These are phyloP conservation scores for Anolis sagrei DNA, from an alignment of 2,113 vertebrate species.

Conservation along the genomic window DNA sequence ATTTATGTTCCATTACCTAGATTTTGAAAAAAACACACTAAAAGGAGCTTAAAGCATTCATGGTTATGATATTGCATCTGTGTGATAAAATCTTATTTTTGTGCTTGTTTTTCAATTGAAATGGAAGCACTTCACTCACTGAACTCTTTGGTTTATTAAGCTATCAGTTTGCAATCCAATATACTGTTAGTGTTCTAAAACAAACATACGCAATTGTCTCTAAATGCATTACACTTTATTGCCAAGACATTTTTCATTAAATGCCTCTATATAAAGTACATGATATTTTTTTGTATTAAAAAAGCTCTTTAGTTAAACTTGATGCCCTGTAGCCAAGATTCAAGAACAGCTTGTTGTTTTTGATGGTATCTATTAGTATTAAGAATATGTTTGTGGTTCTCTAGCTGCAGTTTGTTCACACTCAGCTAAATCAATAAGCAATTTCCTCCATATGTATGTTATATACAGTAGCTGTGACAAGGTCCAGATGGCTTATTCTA, in stretches of 20 bases:
- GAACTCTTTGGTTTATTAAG: conserved; percentile 34
- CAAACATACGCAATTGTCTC: neutral
- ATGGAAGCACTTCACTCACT: conserved; percentile 8
- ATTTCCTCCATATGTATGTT: conserved; percentile 51
- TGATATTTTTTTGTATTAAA: neutral
- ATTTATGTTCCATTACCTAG: neutral
- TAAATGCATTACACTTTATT: neutral
- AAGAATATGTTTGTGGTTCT: conserved; percentile 43
- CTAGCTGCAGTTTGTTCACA: conserved; percentile 47
- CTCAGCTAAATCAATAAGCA: conserved; percentile 61
- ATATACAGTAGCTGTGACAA: conserved; percentile 48
- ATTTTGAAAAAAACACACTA: neutral
- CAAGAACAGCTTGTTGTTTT: conserved; percentile 29
- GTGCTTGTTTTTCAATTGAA: neutral
- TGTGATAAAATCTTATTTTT: conserved; percentile 5
- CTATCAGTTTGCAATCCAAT: neutral
- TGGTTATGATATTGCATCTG: neutral
- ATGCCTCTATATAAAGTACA: conserved; percentile 29
- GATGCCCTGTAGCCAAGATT: conserved; percentile 42
- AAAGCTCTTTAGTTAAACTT: conserved; percentile 44
- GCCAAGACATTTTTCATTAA: conserved; percentile 17
- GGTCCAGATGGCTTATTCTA: conserved; percentile 56
- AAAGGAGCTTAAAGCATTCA: neutral
- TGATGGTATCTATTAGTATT: conserved; percentile 34
- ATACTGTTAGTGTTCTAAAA: conserved; percentile 4